Conservation (phyloP, 2,888 invertebrate species). For the Epinotia nisella region DNA sequence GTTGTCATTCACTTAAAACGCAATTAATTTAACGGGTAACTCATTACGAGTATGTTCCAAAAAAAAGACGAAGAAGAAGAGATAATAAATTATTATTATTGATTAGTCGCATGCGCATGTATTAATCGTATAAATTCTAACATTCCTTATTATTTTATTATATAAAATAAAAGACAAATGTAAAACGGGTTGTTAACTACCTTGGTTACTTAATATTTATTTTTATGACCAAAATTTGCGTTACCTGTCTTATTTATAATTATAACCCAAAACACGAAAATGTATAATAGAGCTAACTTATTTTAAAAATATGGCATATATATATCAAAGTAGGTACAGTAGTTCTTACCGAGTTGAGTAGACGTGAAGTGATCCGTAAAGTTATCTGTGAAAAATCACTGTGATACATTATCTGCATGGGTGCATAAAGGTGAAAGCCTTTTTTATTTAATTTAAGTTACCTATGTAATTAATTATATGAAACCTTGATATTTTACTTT, state of each 20-base stretch:
- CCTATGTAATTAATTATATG: background rate
- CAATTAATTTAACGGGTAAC: too few species aligned
- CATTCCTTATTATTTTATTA: slow-evolving; percentile 1
- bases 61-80: too few species aligned
- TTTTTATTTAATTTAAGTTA: background rate
- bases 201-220: background rate
- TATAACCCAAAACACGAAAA: background rate
- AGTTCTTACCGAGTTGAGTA: background rate
- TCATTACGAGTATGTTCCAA: too few species aligned
- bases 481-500: background rate
- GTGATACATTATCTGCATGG: slow-evolving; percentile 7
- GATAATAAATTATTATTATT: too few species aligned
- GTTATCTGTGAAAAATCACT: slow-evolving; percentile 6
- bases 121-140: background rate
- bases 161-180: background rate
- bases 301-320: background rate
- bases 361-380: background rate
- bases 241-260: background rate
- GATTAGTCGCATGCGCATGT: too few species aligned
- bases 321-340: background rate
- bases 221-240: background rate
- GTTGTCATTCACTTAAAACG: too few species aligned
- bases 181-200: background rate
- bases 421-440: background rate
- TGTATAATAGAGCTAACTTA: background rate